Evolutionary conservation across 2,888 invertebrate species (phyloP).

Genomic region (Stenurella melanura): DNA sequence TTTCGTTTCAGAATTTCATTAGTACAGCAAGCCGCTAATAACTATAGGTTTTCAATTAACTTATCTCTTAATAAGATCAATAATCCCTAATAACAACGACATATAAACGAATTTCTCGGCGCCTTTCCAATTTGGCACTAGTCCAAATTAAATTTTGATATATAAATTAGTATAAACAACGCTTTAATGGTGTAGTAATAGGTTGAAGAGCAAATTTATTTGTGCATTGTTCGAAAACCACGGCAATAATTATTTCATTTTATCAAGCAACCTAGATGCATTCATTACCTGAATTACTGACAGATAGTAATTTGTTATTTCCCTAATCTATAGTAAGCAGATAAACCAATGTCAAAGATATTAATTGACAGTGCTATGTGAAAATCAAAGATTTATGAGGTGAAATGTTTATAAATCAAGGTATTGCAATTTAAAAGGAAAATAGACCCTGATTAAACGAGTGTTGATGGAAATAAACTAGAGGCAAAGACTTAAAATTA

Average conservation of each 20-base stretch:
- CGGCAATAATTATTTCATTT: constrained; percentile 47
- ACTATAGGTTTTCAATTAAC: constrained; percentile 43
- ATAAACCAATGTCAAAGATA: constrained; percentile 35
- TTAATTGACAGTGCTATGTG: constrained; percentile 25
- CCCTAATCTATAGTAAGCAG: constrained; percentile 14
- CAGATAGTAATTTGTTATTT: constrained; percentile 41
- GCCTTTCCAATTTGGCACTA: constrained; percentile 41
- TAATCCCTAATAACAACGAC: constrained; percentile 33
- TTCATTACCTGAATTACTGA: constrained; percentile 46
- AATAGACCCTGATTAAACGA: neutral
- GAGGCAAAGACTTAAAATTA: no score
- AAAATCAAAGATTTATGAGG: constrained; percentile 25
- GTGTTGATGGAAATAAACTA: no score
- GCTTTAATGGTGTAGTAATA: constrained; percentile 36
- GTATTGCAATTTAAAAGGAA: constrained; percentile 13
- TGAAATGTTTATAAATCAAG: neutral
- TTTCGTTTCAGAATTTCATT: neutral
- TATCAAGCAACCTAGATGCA: constrained; percentile 43
- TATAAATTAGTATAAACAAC: constrained; percentile 48
- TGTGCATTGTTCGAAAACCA: constrained; percentile 41
- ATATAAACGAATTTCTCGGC: constrained; percentile 37
- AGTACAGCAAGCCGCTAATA: neutral
- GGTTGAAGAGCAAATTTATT: constrained; percentile 48
- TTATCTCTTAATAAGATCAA: constrained; percentile 44
- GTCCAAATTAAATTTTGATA: constrained; percentile 49